Percentiles rank a stretch among this genome's conserved stretches.
Evolutionary conservation across 1,140 invertebrate species (phyloP).

Genomic region (Pseudomyrmex flavicornis): DNA sequence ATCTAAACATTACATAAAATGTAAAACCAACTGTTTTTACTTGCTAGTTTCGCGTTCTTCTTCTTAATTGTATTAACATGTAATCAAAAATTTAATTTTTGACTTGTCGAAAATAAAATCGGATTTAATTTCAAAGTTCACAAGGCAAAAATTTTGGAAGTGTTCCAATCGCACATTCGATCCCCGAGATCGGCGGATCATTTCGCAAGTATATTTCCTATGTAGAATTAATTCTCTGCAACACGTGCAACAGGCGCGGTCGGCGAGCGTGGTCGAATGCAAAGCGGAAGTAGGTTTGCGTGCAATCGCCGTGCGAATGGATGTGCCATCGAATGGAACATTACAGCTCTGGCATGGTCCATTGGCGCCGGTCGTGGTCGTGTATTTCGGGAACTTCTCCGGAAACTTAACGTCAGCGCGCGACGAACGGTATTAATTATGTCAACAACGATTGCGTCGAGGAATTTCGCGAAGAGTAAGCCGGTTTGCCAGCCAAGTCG

Average conservation of each 20-base stretch:
- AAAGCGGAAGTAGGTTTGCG: constrained; percentile 71
- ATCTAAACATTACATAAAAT: too few relatives aligned
- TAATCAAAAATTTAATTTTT: too few relatives aligned
- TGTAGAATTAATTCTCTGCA: constrained; percentile 37
- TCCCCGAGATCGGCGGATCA: neutral
- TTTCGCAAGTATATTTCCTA: neutral
- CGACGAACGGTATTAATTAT: constrained; percentile 20
- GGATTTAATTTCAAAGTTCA: too few relatives aligned
- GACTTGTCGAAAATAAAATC: too few relatives aligned
- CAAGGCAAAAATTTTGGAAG: too few relatives aligned
- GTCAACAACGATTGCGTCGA: constrained; percentile 9
- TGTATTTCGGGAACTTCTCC: constrained; percentile 10
- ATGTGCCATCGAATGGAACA: constrained; percentile 69
- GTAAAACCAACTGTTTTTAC: too few relatives aligned
- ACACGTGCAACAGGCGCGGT: constrained; percentile 69
- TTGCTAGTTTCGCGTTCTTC: too few relatives aligned
- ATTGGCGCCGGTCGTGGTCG: constrained; percentile 15
- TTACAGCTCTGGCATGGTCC: constrained; percentile 50
- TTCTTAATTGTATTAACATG: too few relatives aligned
- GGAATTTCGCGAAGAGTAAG: neutral
- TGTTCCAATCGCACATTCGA: too few relatives aligned
- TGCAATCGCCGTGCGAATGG: constrained; percentile 69
- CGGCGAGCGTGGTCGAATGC: constrained; percentile 17
- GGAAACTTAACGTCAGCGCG: constrained; percentile 1
- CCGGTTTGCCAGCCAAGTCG: neutral